Conservation (phyloP, 2,113 vertebrate genomes). For the Sclerurus mexicanus region DNA sequence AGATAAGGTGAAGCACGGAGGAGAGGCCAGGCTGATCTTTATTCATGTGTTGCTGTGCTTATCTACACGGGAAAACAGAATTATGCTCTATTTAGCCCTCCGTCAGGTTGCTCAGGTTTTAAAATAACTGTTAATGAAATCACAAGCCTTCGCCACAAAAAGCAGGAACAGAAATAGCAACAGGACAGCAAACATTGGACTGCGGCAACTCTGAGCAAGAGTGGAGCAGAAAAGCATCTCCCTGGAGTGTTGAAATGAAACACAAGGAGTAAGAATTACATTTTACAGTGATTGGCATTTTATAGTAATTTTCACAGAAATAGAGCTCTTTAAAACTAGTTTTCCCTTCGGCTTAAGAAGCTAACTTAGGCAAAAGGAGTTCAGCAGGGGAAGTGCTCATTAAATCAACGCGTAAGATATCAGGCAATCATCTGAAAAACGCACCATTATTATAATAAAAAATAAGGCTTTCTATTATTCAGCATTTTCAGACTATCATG, state of each 20-base stretch:
- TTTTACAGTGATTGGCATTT: background rate
- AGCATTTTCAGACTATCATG: background rate
- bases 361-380: background rate
- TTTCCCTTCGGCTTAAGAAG: background rate
- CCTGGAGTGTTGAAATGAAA: background rate
- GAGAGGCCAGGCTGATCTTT: constrained; percentile 4
- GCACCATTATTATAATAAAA: background rate
- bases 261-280: background rate
- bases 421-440: background rate
- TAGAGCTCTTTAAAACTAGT: background rate
- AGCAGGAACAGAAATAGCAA: background rate
- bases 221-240: background rate
- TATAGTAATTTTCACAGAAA: background rate
- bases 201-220: background rate
- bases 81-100: constrained; percentile 16
- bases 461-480: background rate
- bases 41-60: constrained; percentile 1
- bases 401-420: background rate
- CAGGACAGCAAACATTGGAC: background rate
- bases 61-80: constrained; percentile 19
- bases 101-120: background rate
- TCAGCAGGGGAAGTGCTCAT: background rate
- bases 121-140: constrained; percentile 39
- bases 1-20: background rate
- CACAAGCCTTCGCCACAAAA: background rate